These are phyloP conservation scores for Tenthredo notha DNA, from an alignment of 2,888 invertebrate genomes.

Conservation along the genomic window DNA sequence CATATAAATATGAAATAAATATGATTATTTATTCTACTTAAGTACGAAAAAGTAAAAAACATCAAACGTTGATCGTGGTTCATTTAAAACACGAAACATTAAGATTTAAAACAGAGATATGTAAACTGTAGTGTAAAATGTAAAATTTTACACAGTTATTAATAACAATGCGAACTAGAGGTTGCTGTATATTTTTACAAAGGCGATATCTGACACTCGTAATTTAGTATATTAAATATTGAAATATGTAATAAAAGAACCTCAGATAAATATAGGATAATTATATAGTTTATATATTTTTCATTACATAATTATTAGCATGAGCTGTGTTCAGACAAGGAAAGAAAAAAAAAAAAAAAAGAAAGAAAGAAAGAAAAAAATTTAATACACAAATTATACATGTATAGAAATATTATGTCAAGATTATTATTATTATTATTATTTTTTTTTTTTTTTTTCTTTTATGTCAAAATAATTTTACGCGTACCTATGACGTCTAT, in stretches of 20 bases:
- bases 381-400: background rate
- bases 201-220: slow-evolving; percentile 51
- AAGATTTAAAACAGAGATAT: slow-evolving; percentile 13
- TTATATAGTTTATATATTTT: slow-evolving; percentile 52
- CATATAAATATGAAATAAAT: slow-evolving; percentile 64
- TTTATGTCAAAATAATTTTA: background rate
- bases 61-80: slow-evolving; percentile 27
- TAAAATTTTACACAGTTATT: slow-evolving; percentile 39
- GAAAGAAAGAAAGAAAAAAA: background rate
- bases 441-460: background rate
- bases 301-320: slow-evolving; percentile 30
- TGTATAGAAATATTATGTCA: background rate
- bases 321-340: slow-evolving; percentile 33
- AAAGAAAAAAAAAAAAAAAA: background rate
- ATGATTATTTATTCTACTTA: slow-evolving; percentile 51
- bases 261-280: slow-evolving; percentile 51
- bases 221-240: slow-evolving; percentile 8
- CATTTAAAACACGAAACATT: background rate
- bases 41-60: slow-evolving; percentile 24
- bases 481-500: background rate
- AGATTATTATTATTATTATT: too few relatives aligned
- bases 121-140: slow-evolving; percentile 37
- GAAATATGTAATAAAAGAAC: slow-evolving; percentile 45
- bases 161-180: slow-evolving; percentile 45
- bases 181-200: slow-evolving; percentile 59